phyloP scores from a whole-genome alignment of 2,888 invertebrate genomes.

The Lepidonotus clava region DNA sequence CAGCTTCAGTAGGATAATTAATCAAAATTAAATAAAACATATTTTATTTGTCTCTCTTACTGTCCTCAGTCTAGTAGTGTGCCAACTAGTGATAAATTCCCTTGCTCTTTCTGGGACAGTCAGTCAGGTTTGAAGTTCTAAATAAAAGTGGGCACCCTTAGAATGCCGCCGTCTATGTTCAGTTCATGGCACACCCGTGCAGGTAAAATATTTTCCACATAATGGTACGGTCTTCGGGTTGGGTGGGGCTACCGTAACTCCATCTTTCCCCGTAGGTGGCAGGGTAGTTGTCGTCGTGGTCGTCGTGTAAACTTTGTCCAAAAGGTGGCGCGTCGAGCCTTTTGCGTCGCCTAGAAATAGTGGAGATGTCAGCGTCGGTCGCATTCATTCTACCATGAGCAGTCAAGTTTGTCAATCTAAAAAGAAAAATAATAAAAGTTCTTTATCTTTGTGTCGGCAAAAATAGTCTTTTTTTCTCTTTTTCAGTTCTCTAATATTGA shows the following conservation, averaged over 20 bases:
- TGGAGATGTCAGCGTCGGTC: slow-evolving; percentile 51
- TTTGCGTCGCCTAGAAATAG: slow-evolving; percentile 23
- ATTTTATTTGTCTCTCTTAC: too few relatives aligned
- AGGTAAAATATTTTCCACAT: neutral
- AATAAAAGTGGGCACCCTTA: too few relatives aligned
- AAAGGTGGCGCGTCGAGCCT: neutral
- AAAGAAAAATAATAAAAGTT: slow-evolving; percentile 52
- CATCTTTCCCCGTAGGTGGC: slow-evolving; percentile 19
- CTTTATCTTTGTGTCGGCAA: slow-evolving; percentile 4
- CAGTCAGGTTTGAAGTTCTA: too few relatives aligned
- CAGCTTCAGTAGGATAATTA: too few relatives aligned
- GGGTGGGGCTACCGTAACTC: slow-evolving; percentile 4
- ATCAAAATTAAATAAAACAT: too few relatives aligned
- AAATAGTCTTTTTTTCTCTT: neutral
- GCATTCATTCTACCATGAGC: slow-evolving; percentile 21
- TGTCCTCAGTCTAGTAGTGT: too few relatives aligned
- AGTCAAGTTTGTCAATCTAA: slow-evolving; percentile 51
- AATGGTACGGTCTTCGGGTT: neutral
- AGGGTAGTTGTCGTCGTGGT: slow-evolving; percentile 15
- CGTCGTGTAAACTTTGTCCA: slow-evolving; percentile 31
- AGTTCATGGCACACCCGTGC: neutral
- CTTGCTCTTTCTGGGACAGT: too few relatives aligned
- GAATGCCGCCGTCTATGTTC: neutral
- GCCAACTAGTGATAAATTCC: too few relatives aligned
- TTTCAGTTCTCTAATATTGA: neutral